phyloP scores from a whole-genome alignment of 2,113 vertebrate genomes.

The Mastomys natalensis region DNA sequence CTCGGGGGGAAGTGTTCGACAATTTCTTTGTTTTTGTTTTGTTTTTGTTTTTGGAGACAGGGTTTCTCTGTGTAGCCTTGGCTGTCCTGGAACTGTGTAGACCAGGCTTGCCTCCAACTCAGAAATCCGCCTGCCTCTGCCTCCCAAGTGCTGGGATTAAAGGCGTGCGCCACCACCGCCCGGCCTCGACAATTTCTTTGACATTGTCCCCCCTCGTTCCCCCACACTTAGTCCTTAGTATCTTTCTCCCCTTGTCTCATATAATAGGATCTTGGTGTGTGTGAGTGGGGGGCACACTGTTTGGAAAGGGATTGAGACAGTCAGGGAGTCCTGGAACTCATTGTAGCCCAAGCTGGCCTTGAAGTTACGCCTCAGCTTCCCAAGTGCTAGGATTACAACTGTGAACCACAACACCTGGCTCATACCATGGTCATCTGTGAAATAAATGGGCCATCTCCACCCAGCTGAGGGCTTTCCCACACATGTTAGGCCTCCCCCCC shows the following conservation, averaged over 20 bases:
- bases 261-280: neutral
- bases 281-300: neutral
- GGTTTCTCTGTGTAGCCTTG: no score
- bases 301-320: neutral
- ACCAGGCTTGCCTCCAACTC: no score
- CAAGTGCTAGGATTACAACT: neutral
- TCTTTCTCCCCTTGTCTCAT: neutral
- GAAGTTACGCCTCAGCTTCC: neutral
- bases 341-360: neutral
- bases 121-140: no score
- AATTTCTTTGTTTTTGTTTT: no score
- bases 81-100: no score
- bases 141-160: no score
- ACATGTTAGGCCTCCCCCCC: no score
- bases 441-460: neutral
- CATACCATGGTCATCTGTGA: neutral
- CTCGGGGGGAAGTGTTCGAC: neutral
- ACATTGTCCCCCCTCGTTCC: neutral
- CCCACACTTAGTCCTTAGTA: neutral
- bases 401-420: neutral
- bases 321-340: neutral
- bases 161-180: no score
- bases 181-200: accelerated
- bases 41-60: no score
- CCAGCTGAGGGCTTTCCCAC: neutral